phyloP scores from a whole-genome alignment of 23 tunicate genomes.

The Diplosoma virens region DNA sequence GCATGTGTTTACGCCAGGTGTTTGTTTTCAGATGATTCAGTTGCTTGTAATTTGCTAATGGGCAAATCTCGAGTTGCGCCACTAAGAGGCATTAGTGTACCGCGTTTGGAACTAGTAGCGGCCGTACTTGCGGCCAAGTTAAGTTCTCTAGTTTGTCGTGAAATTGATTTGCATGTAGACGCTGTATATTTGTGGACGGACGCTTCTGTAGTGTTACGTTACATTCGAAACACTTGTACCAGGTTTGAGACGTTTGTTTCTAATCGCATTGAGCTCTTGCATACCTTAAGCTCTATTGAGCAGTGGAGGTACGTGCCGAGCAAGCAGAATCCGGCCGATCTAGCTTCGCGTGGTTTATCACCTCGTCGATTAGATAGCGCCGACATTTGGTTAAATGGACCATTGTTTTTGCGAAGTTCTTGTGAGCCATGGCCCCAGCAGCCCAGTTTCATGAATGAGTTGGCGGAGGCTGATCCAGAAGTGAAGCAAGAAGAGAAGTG shows the following conservation, averaged over 20 bases:
- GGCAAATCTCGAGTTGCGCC: background rate
- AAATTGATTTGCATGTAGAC: background rate
- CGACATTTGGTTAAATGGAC: background rate
- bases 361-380: background rate
- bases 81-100: background rate
- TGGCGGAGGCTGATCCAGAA: background rate
- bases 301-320: background rate
- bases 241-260: conserved; percentile 1
- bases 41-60: background rate
- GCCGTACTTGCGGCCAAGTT: background rate
- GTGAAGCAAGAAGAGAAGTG: background rate
- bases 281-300: background rate
- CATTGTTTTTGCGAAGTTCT: background rate
- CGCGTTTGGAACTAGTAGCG: background rate
- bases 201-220: background rate
- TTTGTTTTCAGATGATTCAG: background rate
- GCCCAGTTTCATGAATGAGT: background rate
- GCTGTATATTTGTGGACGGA: background rate
- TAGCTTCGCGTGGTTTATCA: background rate
- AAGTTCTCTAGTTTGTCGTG: background rate
- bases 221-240: background rate
- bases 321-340: background rate
- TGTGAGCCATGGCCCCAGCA: background rate
- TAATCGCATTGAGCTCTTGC: background rate
- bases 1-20: background rate